Percentiles rank a stretch among this genome's conserved stretches.
These are phyloP conservation scores for Axis porcinus DNA, from an alignment of 2,113 vertebrate species.

Conservation along the genomic window DNA sequence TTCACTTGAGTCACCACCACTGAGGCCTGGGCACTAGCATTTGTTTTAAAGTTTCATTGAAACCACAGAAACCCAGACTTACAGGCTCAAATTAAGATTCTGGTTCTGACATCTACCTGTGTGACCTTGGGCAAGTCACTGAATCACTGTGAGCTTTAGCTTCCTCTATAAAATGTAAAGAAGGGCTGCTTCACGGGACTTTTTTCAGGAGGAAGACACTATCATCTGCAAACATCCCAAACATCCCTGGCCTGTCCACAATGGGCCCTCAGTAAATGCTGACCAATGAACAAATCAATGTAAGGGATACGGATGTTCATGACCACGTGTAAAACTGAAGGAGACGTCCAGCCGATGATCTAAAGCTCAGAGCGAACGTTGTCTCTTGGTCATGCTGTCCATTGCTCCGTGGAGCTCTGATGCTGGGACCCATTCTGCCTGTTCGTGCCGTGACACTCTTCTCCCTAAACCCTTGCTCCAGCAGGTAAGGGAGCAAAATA, in stretches of 20 bases:
- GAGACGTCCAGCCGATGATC: no score
- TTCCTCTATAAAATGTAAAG: background rate
- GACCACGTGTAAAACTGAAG: background rate
- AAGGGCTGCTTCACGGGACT: background rate
- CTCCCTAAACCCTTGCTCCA: background rate
- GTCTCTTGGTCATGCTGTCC: background rate
- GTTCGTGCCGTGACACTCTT: background rate
- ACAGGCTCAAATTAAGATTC: background rate
- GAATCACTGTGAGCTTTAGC: background rate
- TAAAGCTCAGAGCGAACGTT: background rate
- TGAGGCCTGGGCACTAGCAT: background rate
- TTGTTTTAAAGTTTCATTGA: background rate
- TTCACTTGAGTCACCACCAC: background rate
- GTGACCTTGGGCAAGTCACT: background rate
- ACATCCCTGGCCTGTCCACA: background rate
- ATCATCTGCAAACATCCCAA: background rate
- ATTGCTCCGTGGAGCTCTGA: background rate
- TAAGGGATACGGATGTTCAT: no score
- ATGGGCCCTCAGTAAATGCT: background rate
- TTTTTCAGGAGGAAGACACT: background rate
- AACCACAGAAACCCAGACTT: background rate
- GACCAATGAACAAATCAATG: background rate
- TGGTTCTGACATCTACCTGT: background rate
- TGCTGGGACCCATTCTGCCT: background rate
- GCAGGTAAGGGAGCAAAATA: slow-evolving; percentile 33